Evolutionary conservation across 1,140 invertebrate species (phyloP).

Genomic region (Drosophila nebulosa): DNA sequence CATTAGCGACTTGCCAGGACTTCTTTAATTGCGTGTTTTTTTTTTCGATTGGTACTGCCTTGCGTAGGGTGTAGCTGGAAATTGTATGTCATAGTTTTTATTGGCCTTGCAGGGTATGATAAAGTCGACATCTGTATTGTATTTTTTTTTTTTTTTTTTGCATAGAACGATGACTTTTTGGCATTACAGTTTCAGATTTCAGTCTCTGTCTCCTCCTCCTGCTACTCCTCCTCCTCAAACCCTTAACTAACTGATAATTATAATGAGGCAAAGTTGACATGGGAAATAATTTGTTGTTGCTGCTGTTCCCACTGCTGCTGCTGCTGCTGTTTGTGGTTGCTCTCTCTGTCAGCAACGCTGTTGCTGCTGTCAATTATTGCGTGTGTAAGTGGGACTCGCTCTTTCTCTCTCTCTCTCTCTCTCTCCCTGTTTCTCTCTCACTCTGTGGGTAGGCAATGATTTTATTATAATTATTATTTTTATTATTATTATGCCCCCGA

Average conservation of each 20-base stretch:
- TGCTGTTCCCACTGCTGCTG: too few relatives aligned
- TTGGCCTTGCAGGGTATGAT: not conserved
- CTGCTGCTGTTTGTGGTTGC: not conserved
- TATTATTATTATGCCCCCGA: not conserved
- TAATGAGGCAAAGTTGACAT: constrained; percentile 5
- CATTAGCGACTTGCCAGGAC: too few relatives aligned
- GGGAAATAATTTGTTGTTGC: constrained; percentile 6
- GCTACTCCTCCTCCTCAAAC: too few relatives aligned
- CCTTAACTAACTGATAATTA: constrained; percentile 4
- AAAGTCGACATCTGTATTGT: too few relatives aligned
- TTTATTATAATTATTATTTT: constrained; percentile 1
- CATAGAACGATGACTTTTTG: not conserved
- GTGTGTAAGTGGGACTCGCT: too few relatives aligned
- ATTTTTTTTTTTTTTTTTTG: not conserved
- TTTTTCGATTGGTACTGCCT: too few relatives aligned
- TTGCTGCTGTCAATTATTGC: not conserved
- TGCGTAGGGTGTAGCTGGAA: too few relatives aligned
- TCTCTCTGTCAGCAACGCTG: not conserved
- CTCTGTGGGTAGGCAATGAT: constrained; percentile 3
- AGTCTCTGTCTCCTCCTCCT: too few relatives aligned
- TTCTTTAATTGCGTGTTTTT: too few relatives aligned
- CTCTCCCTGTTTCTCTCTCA: too few relatives aligned
- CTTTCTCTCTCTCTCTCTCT: too few relatives aligned
- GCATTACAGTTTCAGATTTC: not conserved
- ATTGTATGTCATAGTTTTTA: too few relatives aligned